Evolutionary conservation across 2,888 invertebrate genomes (phyloP), one percentile per base, ranked within the genome.

Genomic region (Athalia circularis): DNA sequence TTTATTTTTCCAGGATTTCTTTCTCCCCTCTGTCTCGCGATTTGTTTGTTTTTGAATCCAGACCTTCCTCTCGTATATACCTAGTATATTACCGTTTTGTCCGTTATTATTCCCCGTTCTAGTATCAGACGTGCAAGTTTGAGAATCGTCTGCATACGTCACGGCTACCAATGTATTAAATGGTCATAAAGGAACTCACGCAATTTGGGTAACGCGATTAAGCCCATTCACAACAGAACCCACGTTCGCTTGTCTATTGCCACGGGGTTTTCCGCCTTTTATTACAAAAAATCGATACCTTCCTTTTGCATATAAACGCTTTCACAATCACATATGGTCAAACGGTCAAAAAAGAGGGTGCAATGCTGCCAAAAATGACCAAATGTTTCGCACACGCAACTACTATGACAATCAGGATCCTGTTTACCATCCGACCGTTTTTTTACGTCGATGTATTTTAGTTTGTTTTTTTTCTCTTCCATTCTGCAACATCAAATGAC

Each of bases 241-340:
- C 68, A 78, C 82, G 79, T 82, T 81, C 77, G 67, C 75, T 64
- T 64, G 29, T 64, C 52, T 75, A 29, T 59, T 15, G 43, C 11
- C 59, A 65, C 79, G 72, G 62, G 80, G 80, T 77, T 83, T 82
- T 81, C 81, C 82, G 80, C 83, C 83, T 81, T 82, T 82, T 83
- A 82, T 84, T 65, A 50, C 75, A 78, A 80, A 83, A 82, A 83
- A 84, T 85, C 87, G 86, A 86, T 86, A 50, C 29, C 8, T 67
- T n/a, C 67, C 62, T 77, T 80, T 76, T 68, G 59, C 67, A 61
- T 54, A 77, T 77, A 80, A 81, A 84, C 87, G 87, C 87, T 86
- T 87, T 87, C 87, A 87, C 87, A 86, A 84, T 83, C 88, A 81
- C 90, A 90, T 90, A 90, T 90, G 90, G 89, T 88, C 88, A 86